Conservation (phyloP, 2,888 invertebrate genomes). For the Micoletzkya japonica region DNA sequence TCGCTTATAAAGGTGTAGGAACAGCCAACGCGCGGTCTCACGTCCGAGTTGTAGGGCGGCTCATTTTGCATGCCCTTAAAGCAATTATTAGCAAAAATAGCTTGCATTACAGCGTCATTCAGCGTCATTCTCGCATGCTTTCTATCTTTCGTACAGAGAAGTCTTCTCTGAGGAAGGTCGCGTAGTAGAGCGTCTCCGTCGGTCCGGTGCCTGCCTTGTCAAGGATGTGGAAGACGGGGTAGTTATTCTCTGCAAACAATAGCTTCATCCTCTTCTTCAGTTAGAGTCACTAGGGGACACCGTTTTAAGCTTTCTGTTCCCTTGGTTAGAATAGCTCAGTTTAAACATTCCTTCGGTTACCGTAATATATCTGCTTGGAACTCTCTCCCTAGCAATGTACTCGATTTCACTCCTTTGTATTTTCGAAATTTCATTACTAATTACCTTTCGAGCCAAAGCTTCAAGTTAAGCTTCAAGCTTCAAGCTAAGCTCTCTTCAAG, state of each 20-base stretch:
- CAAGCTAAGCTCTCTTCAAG: too few relatives aligned
- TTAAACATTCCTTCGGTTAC: not conserved
- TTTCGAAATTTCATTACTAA: conserved; percentile 1
- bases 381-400: too few relatives aligned
- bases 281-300: not conserved
- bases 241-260: conserved; percentile 2
- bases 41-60: conserved; percentile 1
- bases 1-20: conserved; percentile 16
- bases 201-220: not conserved
- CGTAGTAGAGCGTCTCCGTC: conserved; percentile 19
- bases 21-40: not conserved
- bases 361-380: too few relatives aligned
- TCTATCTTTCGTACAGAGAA: conserved; percentile 3
- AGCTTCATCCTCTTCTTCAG: not conserved
- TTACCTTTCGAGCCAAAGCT: too few relatives aligned
- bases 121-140: not conserved
- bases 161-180: not conserved
- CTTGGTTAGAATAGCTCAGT: not conserved
- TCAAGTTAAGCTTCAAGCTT: too few relatives aligned
- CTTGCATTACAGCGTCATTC: not conserved
- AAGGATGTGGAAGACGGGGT: conserved; percentile 9
- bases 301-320: not conserved
- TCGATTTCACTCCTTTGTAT: too few relatives aligned
- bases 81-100: not conserved
- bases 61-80: not conserved